Evolutionary conservation across 2,888 invertebrate genomes (phyloP).

Genomic region (Lasioglossum oenotherae): DNA sequence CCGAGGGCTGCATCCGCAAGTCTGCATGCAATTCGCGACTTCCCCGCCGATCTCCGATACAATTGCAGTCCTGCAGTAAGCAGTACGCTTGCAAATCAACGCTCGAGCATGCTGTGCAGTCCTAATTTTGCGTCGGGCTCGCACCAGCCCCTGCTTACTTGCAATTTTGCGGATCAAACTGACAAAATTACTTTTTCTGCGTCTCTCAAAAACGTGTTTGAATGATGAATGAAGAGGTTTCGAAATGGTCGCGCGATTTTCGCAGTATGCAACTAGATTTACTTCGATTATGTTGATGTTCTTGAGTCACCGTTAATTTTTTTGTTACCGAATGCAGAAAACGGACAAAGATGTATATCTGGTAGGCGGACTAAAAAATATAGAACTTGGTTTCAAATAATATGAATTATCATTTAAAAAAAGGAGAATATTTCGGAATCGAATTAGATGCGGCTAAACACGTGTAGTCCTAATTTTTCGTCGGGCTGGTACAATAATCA

Average conservation of each 20-base stretch:
- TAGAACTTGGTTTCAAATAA: too few species aligned
- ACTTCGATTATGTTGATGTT: neutral
- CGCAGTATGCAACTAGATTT: too few species aligned
- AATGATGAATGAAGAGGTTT: neutral
- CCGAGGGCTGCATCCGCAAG: slow-evolving; percentile 23
- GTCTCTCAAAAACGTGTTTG: too few species aligned
- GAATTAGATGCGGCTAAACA: too few species aligned
- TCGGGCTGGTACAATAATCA: neutral
- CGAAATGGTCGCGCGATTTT: neutral
- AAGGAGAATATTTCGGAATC: too few species aligned
- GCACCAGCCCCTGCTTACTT: neutral
- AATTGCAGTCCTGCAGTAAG: neutral
- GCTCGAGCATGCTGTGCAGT: neutral
- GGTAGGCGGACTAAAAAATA: too few species aligned
- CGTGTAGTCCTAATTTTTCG: neutral
- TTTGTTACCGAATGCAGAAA: neutral
- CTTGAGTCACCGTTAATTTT: neutral
- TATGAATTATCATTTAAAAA: too few species aligned
- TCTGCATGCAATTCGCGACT: slow-evolving; percentile 24
- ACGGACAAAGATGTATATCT: too few species aligned
- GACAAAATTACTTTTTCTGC: neutral
- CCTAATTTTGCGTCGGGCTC: neutral
- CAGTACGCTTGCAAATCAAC: neutral
- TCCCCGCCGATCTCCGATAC: slow-evolving; percentile 43
- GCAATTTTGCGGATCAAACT: neutral